These are phyloP conservation scores for Nycteola revayana DNA, from an alignment of 2,888 invertebrate species.

Conservation along the genomic window DNA sequence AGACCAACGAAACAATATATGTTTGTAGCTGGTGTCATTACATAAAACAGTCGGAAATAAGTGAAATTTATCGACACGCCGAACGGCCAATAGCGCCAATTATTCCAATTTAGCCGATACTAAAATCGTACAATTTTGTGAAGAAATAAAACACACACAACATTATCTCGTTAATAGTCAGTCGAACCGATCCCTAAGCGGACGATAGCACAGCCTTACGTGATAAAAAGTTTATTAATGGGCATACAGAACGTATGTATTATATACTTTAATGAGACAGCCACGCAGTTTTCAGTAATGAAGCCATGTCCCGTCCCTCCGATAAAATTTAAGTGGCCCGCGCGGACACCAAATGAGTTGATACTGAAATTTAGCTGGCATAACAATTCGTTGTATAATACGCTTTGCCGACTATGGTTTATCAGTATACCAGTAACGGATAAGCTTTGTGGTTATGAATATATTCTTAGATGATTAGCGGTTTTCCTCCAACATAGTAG, in stretches of 20 bases:
- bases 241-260: constrained; percentile 21
- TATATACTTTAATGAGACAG: constrained; percentile 34
- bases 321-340: constrained; percentile 54
- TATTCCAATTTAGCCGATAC: neutral
- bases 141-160: too few species aligned
- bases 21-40: too few species aligned
- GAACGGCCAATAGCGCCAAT: too few species aligned
- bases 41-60: too few species aligned
- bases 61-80: too few species aligned
- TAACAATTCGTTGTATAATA: constrained; percentile 21
- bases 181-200: constrained; percentile 19
- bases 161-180: constrained; percentile 19
- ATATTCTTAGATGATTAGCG: too few species aligned
- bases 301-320: constrained; percentile 41
- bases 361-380: constrained; percentile 22
- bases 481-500: too few species aligned
- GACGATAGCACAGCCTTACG: constrained; percentile 10
- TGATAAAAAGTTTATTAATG: constrained; percentile 35
- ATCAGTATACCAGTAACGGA: constrained; percentile 3
- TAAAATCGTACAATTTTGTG: too few species aligned
- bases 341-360: constrained; percentile 36
- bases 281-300: constrained; percentile 43
- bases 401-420: too few species aligned
- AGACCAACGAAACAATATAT: too few species aligned
- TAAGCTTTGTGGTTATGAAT: too few species aligned